Base-by-base conservation (phyloP, 2,888 invertebrate genomes). In the Carcina quercana region DNA sequence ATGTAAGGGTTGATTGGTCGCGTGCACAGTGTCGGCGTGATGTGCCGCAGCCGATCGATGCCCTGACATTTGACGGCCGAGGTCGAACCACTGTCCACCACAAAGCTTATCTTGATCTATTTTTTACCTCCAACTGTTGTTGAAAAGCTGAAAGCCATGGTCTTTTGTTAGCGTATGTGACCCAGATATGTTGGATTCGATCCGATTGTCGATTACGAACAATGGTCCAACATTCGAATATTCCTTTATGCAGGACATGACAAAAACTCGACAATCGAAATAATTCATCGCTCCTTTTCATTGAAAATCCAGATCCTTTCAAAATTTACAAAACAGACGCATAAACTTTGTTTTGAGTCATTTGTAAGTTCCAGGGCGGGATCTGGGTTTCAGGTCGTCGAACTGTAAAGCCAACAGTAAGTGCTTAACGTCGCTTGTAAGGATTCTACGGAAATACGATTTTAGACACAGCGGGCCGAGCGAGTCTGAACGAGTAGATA, bases 361-460 rank as follows among this genome's bases (percentile, higher is more conserved):
- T 54, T 65, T 59, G 52, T 53, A 42, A 46, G 51, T 60, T 56
- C 70, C 69, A 69, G 69, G 67, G 68, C 49, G 53, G 59, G 56
- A 70, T 65, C 64, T 62, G 68, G 57, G 61, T 52, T 49, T 50
- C 50, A 61, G 80, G 82, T 82, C 82, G 65, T 66, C 70, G 83
- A 76, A 79, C 83, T 75, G 70, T 69, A 63, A 75, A 79, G 76
- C 79, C 78, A 72, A 70, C 76, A 69, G 63, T 67, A 64, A 72
- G 73, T 71, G 73, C 78, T 80, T 75, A 72, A 66, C 73, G 69
- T 67, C 72, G 79, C 75, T 80, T 79, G 78, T 80, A 78, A 75
- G 83, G 82, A 80, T 83, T 83, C 83, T 70, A 76, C 79, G 80
- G 79, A 82, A 82, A 82, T 79, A 80, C 80, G 72, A 70, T 79